A percentile compares a stretch with the other conserved stretches of the same genome.
These are phyloP conservation scores for Baronia brevicornis DNA, from an alignment of 2,888 invertebrate genomes.

Conservation along the genomic window DNA sequence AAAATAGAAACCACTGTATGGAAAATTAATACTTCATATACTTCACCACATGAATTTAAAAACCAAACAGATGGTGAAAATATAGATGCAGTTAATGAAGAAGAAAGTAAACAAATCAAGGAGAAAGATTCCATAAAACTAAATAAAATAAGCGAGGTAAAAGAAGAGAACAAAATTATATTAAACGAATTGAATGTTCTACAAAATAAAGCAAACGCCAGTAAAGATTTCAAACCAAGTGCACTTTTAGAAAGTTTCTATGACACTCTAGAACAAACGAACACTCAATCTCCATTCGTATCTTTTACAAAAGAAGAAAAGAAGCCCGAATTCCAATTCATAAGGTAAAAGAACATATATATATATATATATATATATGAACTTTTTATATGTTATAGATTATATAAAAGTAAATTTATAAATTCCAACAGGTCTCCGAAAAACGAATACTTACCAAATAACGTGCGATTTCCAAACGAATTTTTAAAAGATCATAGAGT, in stretches of 20 bases:
- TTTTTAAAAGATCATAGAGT: conserved; percentile 28
- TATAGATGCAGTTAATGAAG: conserved; percentile 22
- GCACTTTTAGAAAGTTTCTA: conserved; percentile 62
- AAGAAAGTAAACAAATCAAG: no score
- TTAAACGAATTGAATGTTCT: conserved; percentile 19
- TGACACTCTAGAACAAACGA: conserved; percentile 41
- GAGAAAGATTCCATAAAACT: background rate
- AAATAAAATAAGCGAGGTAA: conserved; percentile 6
- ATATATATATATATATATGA: background rate
- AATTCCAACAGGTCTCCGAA: conserved; percentile 32
- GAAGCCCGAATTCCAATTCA: conserved; percentile 26
- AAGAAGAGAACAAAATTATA: no score
- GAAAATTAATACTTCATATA: conserved; percentile 44
- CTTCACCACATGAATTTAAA: conserved; percentile 25
- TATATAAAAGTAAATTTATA: background rate
- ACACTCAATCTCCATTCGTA: conserved; percentile 23
- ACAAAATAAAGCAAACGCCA: conserved; percentile 23
- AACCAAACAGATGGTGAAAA: conserved; percentile 23
- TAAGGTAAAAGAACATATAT: conserved; percentile 2
- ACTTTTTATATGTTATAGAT: background rate
- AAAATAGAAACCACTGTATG: conserved; percentile 29
- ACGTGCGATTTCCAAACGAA: conserved; percentile 33
- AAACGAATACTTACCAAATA: conserved; percentile 28
- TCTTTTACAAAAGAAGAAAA: conserved; percentile 29
- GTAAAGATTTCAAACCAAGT: conserved; percentile 65